phyloP scores from a whole-genome alignment of 2,113 vertebrate genomes.

The Chloebia gouldiae region DNA sequence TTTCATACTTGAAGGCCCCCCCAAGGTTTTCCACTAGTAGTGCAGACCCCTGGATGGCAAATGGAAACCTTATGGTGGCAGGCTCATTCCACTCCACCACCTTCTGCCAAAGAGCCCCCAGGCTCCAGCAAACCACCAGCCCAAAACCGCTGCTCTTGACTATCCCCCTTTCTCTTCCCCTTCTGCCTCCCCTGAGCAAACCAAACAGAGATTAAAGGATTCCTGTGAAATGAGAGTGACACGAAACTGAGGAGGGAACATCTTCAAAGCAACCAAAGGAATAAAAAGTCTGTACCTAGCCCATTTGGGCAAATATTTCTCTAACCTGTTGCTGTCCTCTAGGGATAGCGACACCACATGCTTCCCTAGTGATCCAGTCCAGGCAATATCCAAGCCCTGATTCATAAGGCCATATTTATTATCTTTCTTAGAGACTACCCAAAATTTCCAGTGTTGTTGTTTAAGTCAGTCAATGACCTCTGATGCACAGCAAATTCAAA shows the following conservation, averaged over 20 bases:
- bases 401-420: conserved; percentile 14
- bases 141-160: neutral
- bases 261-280: conserved; percentile 45
- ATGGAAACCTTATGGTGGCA: neutral
- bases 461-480: conserved; percentile 14
- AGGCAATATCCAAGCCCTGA: neutral
- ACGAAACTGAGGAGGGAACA: neutral
- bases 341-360: neutral
- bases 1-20: neutral
- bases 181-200: conserved; percentile 38
- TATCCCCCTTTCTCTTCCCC: conserved; percentile 35
- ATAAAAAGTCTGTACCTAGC: conserved; percentile 18
- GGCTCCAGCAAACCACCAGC: neutral
- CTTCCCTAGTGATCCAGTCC: neutral
- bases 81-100: neutral
- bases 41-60: neutral
- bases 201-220: conserved; percentile 55
- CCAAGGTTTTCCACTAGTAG: neutral
- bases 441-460: conserved; percentile 23
- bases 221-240: conserved; percentile 30
- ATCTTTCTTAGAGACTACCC: conserved; percentile 8
- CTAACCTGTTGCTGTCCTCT: conserved; percentile 38
- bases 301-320: conserved; percentile 52
- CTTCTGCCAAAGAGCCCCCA: neutral
- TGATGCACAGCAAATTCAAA: neutral